phyloP scores from a whole-genome alignment of 2,888 invertebrate species.

The Hedychridium roseum region DNA sequence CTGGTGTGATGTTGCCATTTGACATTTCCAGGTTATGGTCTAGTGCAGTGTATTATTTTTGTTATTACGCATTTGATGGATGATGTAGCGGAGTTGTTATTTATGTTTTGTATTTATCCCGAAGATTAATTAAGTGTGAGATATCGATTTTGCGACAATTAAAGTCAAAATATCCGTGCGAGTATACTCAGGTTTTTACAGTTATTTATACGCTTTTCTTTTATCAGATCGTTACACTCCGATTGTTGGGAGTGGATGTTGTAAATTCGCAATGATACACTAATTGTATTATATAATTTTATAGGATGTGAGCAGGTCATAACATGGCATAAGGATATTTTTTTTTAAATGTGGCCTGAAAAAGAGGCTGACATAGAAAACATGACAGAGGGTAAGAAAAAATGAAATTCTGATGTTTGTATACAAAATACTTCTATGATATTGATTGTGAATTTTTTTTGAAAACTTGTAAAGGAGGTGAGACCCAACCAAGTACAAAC shows the following conservation, averaged over 20 bases:
- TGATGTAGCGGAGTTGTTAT: too few relatives aligned
- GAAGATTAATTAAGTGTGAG: too few relatives aligned
- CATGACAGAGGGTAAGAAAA: conserved; percentile 57
- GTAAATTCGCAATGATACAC: too few relatives aligned
- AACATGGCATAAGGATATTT: conserved; percentile 41
- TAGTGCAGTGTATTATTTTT: conserved; percentile 14
- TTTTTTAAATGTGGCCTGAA: conserved; percentile 53
- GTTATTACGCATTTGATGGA: conserved; percentile 26
- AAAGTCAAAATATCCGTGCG: too few relatives aligned
- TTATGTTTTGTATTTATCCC: not conserved
- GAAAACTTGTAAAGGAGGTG: conserved; percentile 44
- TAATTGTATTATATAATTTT: too few relatives aligned
- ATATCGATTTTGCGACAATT: too few relatives aligned
- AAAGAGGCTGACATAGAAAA: conserved; percentile 50
- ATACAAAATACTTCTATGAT: not conserved
- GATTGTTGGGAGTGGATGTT: too few relatives aligned
- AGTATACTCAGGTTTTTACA: too few relatives aligned
- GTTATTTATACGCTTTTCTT: too few relatives aligned
- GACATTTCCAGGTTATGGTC: conserved; percentile 44
- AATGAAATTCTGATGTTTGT: conserved; percentile 4
- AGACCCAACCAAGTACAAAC: conserved; percentile 51
- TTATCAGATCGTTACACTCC: too few relatives aligned
- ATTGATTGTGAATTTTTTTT: not conserved
- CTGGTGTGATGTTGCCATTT: conserved; percentile 23
- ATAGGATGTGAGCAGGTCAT: too few relatives aligned